phyloP scores from a whole-genome alignment of 2,797 vertebrate genomes.

The Sebastolobus alascanus region DNA sequence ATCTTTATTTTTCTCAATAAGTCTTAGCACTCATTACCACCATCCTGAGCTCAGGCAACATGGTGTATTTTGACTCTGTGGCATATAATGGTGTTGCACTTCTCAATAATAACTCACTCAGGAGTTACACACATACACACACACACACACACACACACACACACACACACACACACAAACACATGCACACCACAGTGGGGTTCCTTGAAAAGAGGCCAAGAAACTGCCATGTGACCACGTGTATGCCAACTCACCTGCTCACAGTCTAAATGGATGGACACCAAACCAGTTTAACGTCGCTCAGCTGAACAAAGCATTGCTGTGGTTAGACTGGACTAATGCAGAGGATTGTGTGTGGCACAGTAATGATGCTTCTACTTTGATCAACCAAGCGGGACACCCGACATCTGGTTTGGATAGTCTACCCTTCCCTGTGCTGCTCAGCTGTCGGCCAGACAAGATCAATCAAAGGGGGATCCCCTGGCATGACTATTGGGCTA shows the following conservation, averaged over 20 bases:
- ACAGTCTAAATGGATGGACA: conserved; percentile 24
- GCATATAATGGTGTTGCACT: conserved; percentile 53
- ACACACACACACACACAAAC: conserved; percentile 16
- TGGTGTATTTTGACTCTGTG: conserved; percentile 66
- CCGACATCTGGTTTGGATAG: conserved; percentile 1
- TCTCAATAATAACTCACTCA: conserved; percentile 17
- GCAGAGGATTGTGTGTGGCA: conserved; percentile 22
- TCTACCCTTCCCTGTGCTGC: neutral
- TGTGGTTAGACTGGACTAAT: conserved; percentile 44
- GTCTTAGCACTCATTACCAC: conserved; percentile 43
- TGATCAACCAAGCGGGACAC: conserved; percentile 23
- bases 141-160: conserved; percentile 2
- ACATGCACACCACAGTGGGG: conserved; percentile 25
- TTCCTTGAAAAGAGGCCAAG: conserved; percentile 50
- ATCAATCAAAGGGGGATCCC: neutral
- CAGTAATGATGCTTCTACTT: conserved; percentile 24
- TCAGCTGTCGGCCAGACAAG: conserved; percentile 9
- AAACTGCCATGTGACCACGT: conserved; percentile 33
- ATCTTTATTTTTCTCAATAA: conserved; percentile 54
- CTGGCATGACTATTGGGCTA: neutral
- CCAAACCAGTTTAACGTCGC: conserved; percentile 23
- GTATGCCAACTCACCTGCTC: conserved; percentile 46
- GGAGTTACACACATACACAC: neutral
- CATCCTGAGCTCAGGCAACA: conserved; percentile 3
- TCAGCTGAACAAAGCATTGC: conserved; percentile 46